phyloP scores from a whole-genome alignment of 2,113 vertebrate genomes.

The Uria aalge region DNA sequence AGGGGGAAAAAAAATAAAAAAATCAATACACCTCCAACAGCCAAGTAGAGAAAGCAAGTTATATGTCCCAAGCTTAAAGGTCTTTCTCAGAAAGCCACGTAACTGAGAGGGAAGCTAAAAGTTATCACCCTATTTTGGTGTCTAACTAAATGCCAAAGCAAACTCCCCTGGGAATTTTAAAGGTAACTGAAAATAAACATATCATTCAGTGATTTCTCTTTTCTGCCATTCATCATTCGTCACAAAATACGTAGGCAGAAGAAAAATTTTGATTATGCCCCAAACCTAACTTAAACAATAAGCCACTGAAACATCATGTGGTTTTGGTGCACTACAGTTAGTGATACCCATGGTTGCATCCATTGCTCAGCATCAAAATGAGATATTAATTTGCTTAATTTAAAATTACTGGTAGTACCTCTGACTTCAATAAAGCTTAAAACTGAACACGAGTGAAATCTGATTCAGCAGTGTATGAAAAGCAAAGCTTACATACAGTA shows the following conservation, averaged over 20 bases:
- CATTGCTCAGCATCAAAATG: rapidly evolving
- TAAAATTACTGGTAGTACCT: neutral
- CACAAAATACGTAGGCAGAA: neutral
- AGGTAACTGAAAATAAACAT: neutral
- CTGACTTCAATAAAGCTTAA: neutral
- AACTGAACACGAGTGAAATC: neutral
- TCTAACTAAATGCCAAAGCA: neutral
- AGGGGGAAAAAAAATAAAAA: neutral
- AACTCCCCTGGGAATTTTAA: neutral
- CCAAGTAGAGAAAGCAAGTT: neutral
- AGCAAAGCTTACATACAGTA: neutral
- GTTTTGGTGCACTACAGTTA: neutral
- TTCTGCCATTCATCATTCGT: neutral
- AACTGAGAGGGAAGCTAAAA: neutral
- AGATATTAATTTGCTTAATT: neutral
- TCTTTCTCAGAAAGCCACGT: neutral
- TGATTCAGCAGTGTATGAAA: neutral
- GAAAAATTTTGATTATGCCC: neutral
- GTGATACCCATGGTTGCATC: neutral
- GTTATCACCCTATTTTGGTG: neutral
- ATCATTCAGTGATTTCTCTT: neutral
- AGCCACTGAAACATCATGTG: neutral
- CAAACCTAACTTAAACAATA: neutral
- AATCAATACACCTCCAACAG: neutral
- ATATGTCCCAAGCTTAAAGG: neutral